Percentiles rank a stretch among this genome's conserved stretches.
Conservation (phyloP, 2,113 vertebrate genomes). For the Irena cyanogastra region DNA sequence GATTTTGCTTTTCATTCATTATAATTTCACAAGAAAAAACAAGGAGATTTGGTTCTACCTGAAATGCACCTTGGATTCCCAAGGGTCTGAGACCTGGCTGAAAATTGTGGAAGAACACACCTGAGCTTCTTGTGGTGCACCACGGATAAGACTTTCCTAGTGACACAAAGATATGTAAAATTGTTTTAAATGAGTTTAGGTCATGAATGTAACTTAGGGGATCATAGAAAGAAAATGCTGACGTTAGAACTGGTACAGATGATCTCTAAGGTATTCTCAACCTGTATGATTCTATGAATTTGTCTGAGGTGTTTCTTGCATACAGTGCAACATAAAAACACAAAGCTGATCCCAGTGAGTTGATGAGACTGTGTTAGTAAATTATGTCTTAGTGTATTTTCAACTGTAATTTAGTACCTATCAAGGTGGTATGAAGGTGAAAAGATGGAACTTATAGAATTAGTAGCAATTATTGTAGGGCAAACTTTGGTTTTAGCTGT, state of each 20-base stretch:
- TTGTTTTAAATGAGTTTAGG: background rate
- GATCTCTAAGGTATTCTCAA: background rate
- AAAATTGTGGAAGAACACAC: background rate
- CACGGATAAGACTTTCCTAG: background rate
- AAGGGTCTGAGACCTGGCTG: background rate
- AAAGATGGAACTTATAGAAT: conserved; percentile 19
- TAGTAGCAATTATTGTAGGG: background rate
- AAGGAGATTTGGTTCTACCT: background rate
- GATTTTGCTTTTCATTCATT: background rate
- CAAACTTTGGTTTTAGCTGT: conserved; percentile 26
- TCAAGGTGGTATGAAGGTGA: background rate
- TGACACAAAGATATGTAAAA: background rate
- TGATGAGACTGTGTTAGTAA: background rate
- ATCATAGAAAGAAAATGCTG: background rate
- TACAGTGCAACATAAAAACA: background rate
- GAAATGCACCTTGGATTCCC: background rate
- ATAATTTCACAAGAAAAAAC: background rate
- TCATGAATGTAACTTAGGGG: background rate
- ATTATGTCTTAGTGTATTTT: conserved; percentile 32
- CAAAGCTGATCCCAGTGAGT: background rate
- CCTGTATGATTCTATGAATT: background rate
- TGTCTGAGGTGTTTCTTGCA: background rate
- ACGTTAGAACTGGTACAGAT: background rate
- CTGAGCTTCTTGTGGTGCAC: background rate
- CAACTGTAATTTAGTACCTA: conserved; percentile 19